Base-by-base conservation (phyloP, 2,113 vertebrate genomes). In the Lates calcarifer region DNA sequence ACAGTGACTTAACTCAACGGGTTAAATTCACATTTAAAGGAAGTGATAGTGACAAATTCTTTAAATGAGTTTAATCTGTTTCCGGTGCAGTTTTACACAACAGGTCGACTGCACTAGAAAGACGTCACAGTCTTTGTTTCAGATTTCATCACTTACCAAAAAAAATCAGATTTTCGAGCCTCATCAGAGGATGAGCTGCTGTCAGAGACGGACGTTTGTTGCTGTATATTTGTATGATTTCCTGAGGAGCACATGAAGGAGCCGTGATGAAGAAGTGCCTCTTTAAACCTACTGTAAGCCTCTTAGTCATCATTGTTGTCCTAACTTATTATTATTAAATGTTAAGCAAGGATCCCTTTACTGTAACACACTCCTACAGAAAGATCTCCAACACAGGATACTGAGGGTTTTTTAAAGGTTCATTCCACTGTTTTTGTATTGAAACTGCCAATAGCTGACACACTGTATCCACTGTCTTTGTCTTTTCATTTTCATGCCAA, bases 401-500 rank as follows among this genome's bases (percentile, higher is more conserved):
- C 67, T 24, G 37, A 35, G 68, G 77, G 51, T 49, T 65, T 45
- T 33, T 58, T 20, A 18, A 26, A 68, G 22, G 43, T 39, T 0
- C 1, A 47, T 35, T 65, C 49, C 65, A 63, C 55, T 69, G n/a
- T 62, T 79, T 84, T 75, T 69, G 22, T 66, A 71, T 3, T 1
- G 26, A 73, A 33, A 80, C 85, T 84, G 85, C 84, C 88, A 91
- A 75, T 10, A 82, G 18, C 43, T 41, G 28, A 75, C 56, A 37
- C 45, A 3, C 64, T 49, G 1, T 66, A 60, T 75, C 61, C 26
- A 67, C 70, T 22, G n/a, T 56, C 39, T 62, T 57, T 7, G 43
- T 29, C 57, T 24, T 55, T 31, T 70, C 5, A 74, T 65, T 55
- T 80, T 68, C 55, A 78, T 62, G 86, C 90, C 88, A 91, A 90